phyloP scores from a whole-genome alignment of 2,888 invertebrate genomes.

The Gastrophysa polygoni region DNA sequence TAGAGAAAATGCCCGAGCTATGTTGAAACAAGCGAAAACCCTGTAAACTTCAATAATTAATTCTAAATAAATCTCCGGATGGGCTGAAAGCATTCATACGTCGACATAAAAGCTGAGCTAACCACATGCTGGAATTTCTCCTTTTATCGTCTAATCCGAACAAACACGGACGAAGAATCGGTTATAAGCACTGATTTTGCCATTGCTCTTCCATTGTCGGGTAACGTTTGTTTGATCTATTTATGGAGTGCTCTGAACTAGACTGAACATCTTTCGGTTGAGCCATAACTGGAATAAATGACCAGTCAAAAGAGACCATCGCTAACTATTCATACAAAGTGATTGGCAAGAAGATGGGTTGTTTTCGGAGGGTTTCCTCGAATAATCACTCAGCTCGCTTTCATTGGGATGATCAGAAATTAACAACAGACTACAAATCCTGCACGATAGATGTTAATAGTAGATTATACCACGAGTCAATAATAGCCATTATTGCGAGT shows the following conservation, averaged over 20 bases:
- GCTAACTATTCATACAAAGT: too few species aligned
- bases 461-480: too few species aligned
- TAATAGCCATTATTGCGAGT: too few species aligned
- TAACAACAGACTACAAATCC: too few species aligned
- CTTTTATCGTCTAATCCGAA: constrained; percentile 48
- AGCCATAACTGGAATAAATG: neutral
- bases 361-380: too few species aligned
- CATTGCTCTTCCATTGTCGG: constrained; percentile 25
- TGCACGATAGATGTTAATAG: too few species aligned
- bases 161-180: constrained; percentile 50
- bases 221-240: neutral
- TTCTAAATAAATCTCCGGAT: constrained; percentile 15
- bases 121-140: constrained; percentile 45
- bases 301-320: neutral
- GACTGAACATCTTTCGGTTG: neutral
- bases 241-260: neutral
- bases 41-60: constrained; percentile 19
- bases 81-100: constrained; percentile 13
- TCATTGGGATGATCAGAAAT: too few species aligned
- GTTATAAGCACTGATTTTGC: constrained; percentile 48
- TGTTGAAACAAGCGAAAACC: constrained; percentile 13
- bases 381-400: too few species aligned
- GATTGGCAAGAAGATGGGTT: too few species aligned
- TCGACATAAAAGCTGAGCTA: constrained; percentile 20
- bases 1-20: neutral